Evolutionary conservation across 1,140 invertebrate genomes (phyloP).

Genomic region (Theocolax elegans): DNA sequence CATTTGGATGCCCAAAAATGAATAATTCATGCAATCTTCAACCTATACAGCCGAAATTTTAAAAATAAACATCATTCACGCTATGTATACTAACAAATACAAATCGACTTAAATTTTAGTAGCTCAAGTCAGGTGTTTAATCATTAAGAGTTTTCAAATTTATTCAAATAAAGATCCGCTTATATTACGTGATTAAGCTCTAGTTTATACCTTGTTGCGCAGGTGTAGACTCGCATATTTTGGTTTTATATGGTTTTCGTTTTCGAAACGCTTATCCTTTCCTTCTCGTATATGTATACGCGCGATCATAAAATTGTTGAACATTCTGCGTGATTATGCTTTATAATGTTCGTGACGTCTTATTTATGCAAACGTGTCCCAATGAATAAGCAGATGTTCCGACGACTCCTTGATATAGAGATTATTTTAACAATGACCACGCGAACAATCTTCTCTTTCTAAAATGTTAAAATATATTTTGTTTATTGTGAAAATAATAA

Average conservation of each 20-base stretch:
- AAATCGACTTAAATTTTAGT: no score
- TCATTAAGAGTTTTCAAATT: not conserved
- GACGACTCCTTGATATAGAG: not conserved
- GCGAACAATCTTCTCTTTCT: no score
- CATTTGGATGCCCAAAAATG: no score
- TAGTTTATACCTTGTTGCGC: slow-evolving; percentile 22
- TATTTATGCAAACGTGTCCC: slow-evolving; percentile 12
- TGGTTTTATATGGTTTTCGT: slow-evolving; percentile 12
- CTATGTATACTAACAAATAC: no score
- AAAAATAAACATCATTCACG: no score
- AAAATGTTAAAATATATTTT: no score
- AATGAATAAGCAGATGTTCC: slow-evolving; percentile 26
- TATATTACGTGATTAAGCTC: slow-evolving; percentile 29
- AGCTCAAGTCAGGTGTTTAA: slow-evolving; percentile 14
- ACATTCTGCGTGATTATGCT: slow-evolving; percentile 32
- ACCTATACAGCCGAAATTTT: no score
- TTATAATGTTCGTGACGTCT: slow-evolving; percentile 16
- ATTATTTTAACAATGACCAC: slow-evolving; percentile 23
- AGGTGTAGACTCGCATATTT: slow-evolving; percentile 24
- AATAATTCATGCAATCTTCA: no score
- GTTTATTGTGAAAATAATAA: no score
- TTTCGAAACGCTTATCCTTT: slow-evolving; percentile 2
- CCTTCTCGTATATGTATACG: not conserved
- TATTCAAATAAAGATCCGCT: slow-evolving; percentile 8
- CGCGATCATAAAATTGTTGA: slow-evolving; percentile 35